phyloP scores from a whole-genome alignment of 2,888 invertebrate species.

The Trachelus iudaicus region DNA sequence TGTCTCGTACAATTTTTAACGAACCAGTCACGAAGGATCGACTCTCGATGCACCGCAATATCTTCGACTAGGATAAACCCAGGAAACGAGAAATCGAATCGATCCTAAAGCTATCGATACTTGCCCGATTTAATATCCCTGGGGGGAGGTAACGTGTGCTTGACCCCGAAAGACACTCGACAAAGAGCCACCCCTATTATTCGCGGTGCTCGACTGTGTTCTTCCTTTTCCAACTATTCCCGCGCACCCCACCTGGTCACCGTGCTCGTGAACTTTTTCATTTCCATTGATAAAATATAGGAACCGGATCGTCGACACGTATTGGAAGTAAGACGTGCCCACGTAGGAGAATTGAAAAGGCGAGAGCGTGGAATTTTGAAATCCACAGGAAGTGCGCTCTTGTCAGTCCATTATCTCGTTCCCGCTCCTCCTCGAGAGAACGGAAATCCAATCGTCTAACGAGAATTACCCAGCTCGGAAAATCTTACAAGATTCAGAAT shows the following conservation, averaged over 20 bases:
- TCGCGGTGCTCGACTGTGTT: background rate
- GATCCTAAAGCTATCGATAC: conserved; percentile 43
- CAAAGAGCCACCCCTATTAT: conserved; percentile 4
- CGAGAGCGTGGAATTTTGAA: conserved; percentile 29
- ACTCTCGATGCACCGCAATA: background rate
- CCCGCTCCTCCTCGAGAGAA: background rate
- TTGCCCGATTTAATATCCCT: conserved; percentile 45
- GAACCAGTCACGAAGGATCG: background rate
- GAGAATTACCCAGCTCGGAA: background rate
- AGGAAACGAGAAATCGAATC: conserved; percentile 26
- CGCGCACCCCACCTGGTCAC: background rate
- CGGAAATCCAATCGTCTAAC: background rate
- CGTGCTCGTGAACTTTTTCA: background rate
- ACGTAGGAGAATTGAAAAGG: background rate
- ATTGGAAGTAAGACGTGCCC: background rate
- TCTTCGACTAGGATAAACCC: background rate
- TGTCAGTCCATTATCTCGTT: background rate
- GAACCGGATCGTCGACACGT: background rate
- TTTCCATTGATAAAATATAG: background rate
- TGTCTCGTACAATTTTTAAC: background rate
- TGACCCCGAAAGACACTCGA: conserved; percentile 37
- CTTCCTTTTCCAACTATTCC: background rate
- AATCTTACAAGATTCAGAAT: background rate
- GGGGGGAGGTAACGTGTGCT: conserved; percentile 39
- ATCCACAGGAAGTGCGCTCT: conserved; percentile 3